Evolutionary conservation across 2,888 invertebrate genomes (phyloP).

Genomic region (Chalcosyrphus nemorum): DNA sequence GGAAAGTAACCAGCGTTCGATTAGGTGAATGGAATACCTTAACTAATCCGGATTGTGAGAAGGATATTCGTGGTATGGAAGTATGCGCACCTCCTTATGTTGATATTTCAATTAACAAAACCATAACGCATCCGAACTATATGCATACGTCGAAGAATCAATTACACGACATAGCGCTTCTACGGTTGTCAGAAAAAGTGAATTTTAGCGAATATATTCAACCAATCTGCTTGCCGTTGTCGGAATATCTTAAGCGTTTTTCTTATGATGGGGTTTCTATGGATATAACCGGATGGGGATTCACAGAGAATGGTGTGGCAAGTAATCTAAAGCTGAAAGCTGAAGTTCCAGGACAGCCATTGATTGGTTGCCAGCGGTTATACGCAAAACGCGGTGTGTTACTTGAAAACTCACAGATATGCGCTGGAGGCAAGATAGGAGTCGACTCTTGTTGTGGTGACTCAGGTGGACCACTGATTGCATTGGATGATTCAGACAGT

Average conservation of each 20-base stretch:
- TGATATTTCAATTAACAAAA: conserved; percentile 85
- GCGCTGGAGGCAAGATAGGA: conserved; percentile 84
- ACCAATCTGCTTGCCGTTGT: conserved; percentile 85
- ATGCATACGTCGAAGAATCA: conserved; percentile 84
- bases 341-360: conserved; percentile 82
- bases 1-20: conserved; percentile 83
- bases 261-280: conserved; percentile 81
- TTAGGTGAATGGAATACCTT: conserved; percentile 81
- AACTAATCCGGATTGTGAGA: conserved; percentile 77
- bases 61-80: conserved; percentile 75
- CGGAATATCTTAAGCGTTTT: conserved; percentile 75
- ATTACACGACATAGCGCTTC: conserved; percentile 87
- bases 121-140: conserved; percentile 86
- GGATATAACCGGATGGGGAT: conserved; percentile 87
- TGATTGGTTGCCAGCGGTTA: conserved; percentile 82
- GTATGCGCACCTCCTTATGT: conserved; percentile 85
- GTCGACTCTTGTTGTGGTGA: conserved; percentile 85
- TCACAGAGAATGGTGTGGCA: conserved; percentile 83
- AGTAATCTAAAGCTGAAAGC: conserved; percentile 84
- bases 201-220: conserved; percentile 83
- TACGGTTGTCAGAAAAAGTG: conserved; percentile 84
- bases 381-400: conserved; percentile 83
- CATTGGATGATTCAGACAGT: conserved; percentile 76
- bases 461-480: conserved; percentile 86
- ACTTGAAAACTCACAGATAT: conserved; percentile 83